These are phyloP conservation scores for Trichosurus vulpecula DNA, from an alignment of 2,797 vertebrate genomes.

Conservation along the genomic window DNA sequence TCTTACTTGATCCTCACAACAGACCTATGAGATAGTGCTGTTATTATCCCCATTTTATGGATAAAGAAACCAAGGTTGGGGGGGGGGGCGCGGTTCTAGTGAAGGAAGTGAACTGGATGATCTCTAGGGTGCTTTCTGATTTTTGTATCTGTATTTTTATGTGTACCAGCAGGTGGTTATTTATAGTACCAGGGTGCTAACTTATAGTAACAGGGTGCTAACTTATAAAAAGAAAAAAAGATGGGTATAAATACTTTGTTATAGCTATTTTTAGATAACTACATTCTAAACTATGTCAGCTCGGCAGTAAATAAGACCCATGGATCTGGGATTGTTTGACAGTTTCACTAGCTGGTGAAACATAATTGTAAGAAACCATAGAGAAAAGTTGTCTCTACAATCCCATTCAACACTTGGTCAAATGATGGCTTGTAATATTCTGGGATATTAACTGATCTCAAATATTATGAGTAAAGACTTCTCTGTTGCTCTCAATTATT, in stretches of 20 bases:
- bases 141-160: not conserved
- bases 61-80: not conserved
- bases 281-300: not conserved
- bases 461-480: not conserved
- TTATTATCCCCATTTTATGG: not conserved
- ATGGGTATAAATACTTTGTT: not conserved
- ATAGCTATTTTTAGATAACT: not conserved
- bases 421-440: not conserved
- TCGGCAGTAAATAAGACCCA: not conserved
- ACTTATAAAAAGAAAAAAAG: not conserved
- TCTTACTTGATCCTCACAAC: not conserved
- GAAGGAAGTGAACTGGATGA: not conserved
- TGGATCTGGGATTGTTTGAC: not conserved
- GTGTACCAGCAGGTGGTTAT: not conserved
- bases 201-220: not conserved
- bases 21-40: not conserved
- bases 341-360: not conserved
- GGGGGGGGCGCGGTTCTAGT: not conserved
- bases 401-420: not conserved
- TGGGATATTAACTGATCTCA: not conserved
- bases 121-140: not conserved
- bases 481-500: not conserved
- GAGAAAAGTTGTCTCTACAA: not conserved
- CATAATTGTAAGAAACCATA: not conserved
- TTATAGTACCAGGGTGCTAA: not conserved